These are phyloP conservation scores for Lithophane socia DNA, from an alignment of 2,888 invertebrate genomes.

Conservation along the genomic window DNA sequence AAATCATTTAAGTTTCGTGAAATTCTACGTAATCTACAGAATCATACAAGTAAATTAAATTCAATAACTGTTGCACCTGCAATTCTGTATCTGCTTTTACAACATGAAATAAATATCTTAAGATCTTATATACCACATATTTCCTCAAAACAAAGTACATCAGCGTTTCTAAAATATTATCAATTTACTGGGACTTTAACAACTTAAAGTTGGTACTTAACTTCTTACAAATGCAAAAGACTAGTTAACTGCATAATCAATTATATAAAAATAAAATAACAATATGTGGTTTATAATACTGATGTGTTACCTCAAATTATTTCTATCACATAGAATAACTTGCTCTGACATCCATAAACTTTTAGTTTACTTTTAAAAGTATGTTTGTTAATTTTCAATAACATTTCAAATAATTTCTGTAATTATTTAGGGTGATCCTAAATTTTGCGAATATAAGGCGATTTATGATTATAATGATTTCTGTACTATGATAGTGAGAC, in stretches of 20 bases:
- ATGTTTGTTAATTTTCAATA: slow-evolving; percentile 17
- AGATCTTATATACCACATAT: slow-evolving; percentile 75
- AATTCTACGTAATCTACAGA: slow-evolving; percentile 26
- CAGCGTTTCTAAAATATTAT: slow-evolving; percentile 25
- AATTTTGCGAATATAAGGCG: slow-evolving; percentile 26
- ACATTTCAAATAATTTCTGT: slow-evolving; percentile 11
- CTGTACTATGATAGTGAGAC: slow-evolving; percentile 33
- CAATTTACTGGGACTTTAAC: slow-evolving; percentile 43
- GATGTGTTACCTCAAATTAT: slow-evolving; percentile 73
- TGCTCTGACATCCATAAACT: slow-evolving; percentile 50
- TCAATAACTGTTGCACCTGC: slow-evolving; percentile 12
- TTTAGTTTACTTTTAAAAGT: slow-evolving; percentile 31
- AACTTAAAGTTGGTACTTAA: slow-evolving; percentile 59
- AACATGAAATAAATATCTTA: slow-evolving; percentile 68
- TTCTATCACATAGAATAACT: slow-evolving; percentile 67
- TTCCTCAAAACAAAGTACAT: slow-evolving; percentile 47
- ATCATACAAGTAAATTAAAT: slow-evolving; percentile 16
- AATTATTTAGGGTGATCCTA: slow-evolving; percentile 16
- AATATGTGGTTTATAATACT: slow-evolving; percentile 83
- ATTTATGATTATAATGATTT: slow-evolving; percentile 22
- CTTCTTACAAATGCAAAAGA: slow-evolving; percentile 72
- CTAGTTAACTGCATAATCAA: slow-evolving; percentile 68
- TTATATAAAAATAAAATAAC: slow-evolving; percentile 60
- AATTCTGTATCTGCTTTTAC: slow-evolving; percentile 64
- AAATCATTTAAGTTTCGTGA: slow-evolving; percentile 14